Percentiles rank a stretch among this genome's conserved stretches.
phyloP scores from a whole-genome alignment of 2,888 invertebrate genomes.

The Digitonthophagus gazella region DNA sequence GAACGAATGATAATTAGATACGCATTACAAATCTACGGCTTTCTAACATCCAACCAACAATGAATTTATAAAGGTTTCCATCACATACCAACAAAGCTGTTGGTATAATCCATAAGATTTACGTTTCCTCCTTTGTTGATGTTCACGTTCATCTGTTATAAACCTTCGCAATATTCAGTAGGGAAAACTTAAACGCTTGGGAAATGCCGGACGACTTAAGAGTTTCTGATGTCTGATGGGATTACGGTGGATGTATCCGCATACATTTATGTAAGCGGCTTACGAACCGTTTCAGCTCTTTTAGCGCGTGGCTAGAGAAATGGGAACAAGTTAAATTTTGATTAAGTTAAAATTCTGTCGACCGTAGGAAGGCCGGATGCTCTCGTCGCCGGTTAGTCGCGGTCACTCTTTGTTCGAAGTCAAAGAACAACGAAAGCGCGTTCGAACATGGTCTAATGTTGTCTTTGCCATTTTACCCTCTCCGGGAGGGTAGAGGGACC shows the following conservation, averaged over 20 bases:
- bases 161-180: not conserved
- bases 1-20: not conserved
- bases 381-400: not conserved
- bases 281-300: not conserved
- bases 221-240: not conserved
- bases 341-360: not conserved
- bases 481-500: not conserved
- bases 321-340: not conserved
- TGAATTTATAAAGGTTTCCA: not conserved
- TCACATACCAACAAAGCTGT: not conserved
- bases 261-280: not conserved
- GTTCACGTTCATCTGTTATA: not conserved
- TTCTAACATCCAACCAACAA: too few relatives aligned
- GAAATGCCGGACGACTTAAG: not conserved
- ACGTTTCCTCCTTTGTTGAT: not conserved
- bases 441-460: not conserved
- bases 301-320: not conserved
- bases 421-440: too few relatives aligned
- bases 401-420: not conserved
- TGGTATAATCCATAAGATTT: not conserved
- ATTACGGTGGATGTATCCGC: not conserved
- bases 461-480: not conserved
- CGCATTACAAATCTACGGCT: too few relatives aligned
- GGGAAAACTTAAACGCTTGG: not conserved
- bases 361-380: not conserved